Base-by-base conservation (phyloP, 1,140 invertebrate species). In the Centruroides sculpturatus region DNA sequence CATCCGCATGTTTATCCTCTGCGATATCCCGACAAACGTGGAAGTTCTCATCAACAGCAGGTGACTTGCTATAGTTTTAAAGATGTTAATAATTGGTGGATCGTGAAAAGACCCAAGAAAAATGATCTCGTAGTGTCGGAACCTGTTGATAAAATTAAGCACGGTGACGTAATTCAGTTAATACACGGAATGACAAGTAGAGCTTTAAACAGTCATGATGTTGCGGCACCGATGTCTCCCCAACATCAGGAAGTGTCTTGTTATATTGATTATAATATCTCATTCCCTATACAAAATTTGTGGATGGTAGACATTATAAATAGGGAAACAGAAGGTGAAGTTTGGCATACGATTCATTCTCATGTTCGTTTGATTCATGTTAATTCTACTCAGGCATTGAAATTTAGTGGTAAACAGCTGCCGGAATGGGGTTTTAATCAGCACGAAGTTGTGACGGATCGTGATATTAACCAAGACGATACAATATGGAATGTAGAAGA, bases 41-140 rank as follows among this genome's bases (percentile, higher is more conserved):
- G 94, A 11, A 95, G 91, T n/a, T 93, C 89, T 5, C 93, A 98
- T 76, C 94, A 98, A 71, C 93, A 98, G 71, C 93, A 98, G 75
- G 92, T 98, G 8, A 96, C 92, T 0, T 98, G 94, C 75, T 98
- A 98, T 72, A 87, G 87, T 35, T 97, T 95, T 72, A 98, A 97
- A 67, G 93, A 97, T 76, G 88, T 97, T 0, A 95, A 97, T 73
- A 98, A 98, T 75, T 97, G 94, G 93, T 97, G 93, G 93, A 95
- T 97, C 64, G 83, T 97, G 0, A 96, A 96, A 73, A 77, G 85
- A 62, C 92, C 92, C 0, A 80, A 85, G 0, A 81, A 82, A 55
- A 82, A 85, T 63, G 87, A 91, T 71, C 75, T 94, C 12, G 84
- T 86, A 1, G 90, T 92, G 4, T 78, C 79, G 9, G 82, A 86